These are phyloP conservation scores for Patella ulyssiponensis DNA, from an alignment of 2,888 invertebrate genomes.

Conservation along the genomic window DNA sequence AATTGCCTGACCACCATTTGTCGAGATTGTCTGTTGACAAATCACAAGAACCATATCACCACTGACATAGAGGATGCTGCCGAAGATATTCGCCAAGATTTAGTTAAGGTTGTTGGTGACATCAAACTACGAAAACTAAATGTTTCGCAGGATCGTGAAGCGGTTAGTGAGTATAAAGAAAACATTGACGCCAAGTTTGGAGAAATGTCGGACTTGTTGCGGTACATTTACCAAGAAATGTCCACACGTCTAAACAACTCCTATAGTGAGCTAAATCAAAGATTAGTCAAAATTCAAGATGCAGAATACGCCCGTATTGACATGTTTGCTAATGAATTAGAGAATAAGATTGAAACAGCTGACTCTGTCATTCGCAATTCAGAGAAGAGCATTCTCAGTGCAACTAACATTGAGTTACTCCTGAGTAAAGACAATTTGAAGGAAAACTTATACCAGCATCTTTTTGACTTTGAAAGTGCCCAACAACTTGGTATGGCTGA, in stretches of 20 bases:
- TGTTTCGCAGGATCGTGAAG: constrained; percentile 10
- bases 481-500: constrained; percentile 19
- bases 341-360: not conserved
- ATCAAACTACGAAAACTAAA: constrained; percentile 20
- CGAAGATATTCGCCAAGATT: constrained; percentile 16
- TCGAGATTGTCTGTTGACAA: constrained; percentile 32
- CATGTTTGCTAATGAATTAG: not conserved
- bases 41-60: constrained; percentile 29
- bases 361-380: not conserved
- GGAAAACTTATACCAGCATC: not conserved
- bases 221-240: constrained; percentile 15
- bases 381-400: not conserved
- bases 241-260: constrained; percentile 17
- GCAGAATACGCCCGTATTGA: not conserved
- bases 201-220: constrained; percentile 20
- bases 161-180: constrained; percentile 18
- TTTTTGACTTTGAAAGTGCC: constrained; percentile 1
- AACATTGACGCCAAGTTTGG: constrained; percentile 22
- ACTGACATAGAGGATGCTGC: constrained; percentile 26
- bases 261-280: constrained; percentile 2
- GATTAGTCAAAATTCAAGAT: not conserved
- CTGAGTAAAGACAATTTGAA: not conserved
- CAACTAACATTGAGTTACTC: not conserved
- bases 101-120: constrained; percentile 15
- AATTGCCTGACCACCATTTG: constrained; percentile 26